phyloP scores from a whole-genome alignment of 2,888 invertebrate genomes.

The Ernsta delagoae region DNA sequence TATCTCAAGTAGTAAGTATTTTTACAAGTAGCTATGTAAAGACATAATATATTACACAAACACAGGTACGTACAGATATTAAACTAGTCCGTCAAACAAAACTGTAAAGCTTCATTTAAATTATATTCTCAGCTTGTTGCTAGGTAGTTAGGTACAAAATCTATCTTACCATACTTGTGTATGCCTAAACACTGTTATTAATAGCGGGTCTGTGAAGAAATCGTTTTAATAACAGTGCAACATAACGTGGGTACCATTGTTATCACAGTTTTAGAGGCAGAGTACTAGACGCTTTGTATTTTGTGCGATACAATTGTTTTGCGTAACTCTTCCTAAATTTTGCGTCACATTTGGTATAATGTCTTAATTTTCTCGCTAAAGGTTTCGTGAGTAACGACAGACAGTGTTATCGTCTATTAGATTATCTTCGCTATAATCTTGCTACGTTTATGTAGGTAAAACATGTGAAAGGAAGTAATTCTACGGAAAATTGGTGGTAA shows the following conservation, averaged over 20 bases:
- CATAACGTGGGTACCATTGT: slow-evolving; percentile 9
- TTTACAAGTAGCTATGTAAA: too few species aligned
- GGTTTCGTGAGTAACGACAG: background rate
- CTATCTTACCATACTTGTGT: background rate
- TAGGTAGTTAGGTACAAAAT: background rate
- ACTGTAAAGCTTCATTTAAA: too few species aligned
- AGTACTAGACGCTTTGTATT: background rate
- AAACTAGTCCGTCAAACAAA: too few species aligned
- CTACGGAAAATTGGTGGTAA: too few species aligned
- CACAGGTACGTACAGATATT: too few species aligned
- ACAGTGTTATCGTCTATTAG: background rate
- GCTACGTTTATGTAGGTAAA: background rate
- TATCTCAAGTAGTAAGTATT: too few species aligned
- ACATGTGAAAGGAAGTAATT: slow-evolving; percentile 7
- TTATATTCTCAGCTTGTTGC: background rate
- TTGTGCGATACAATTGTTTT: slow-evolving; percentile 5
- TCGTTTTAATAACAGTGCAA: background rate
- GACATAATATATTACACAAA: too few species aligned
- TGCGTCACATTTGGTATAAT: slow-evolving; percentile 1
- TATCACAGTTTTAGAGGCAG: background rate
- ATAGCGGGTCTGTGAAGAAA: background rate
- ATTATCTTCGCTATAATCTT: slow-evolving; percentile 3
- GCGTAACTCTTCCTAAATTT: slow-evolving; percentile 3
- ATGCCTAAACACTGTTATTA: background rate
- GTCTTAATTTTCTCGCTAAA: slow-evolving; percentile 3